A percentile compares a stretch with the other conserved stretches of the same genome.
Conservation (phyloP, 2,797 vertebrate species). For the Darevskia mixta region DNA sequence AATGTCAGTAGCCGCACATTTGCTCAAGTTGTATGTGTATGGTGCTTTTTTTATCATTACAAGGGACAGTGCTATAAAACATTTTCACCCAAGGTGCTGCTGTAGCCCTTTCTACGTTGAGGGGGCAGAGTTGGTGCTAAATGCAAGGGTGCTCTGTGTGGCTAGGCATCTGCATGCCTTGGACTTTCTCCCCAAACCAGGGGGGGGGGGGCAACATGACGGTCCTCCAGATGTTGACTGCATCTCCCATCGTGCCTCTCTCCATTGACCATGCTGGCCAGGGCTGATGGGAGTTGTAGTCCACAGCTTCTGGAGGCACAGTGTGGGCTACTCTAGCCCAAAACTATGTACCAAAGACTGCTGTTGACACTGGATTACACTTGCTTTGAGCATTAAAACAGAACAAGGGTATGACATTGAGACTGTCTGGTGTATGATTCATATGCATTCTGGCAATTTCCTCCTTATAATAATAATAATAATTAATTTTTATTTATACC, state of each 20-base stretch:
- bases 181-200: conserved; percentile 7
- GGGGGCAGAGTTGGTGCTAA: conserved; percentile 54
- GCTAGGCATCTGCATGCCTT: rapidly evolving
- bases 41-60: conserved; percentile 82
- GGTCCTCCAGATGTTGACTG: too few relatives aligned
- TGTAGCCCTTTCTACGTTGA: conserved; percentile 51
- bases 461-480: too few relatives aligned
- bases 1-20: conserved; percentile 83
- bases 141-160: conserved; percentile 42
- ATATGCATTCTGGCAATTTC: not conserved
- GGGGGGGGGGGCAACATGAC: too few relatives aligned
- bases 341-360: conserved; percentile 27
- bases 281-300: too few relatives aligned
- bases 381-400: conserved; percentile 47
- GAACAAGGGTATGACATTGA: conserved; percentile 22
- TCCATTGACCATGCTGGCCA: too few relatives aligned
- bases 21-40: conserved; percentile 72
- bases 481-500: too few relatives aligned
- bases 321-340: too few relatives aligned
- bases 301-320: too few relatives aligned
- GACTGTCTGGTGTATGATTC: conserved; percentile 19
- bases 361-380: conserved; percentile 31
- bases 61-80: conserved; percentile 76
- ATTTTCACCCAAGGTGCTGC: conserved; percentile 73
- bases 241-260: too few relatives aligned